Conservation (phyloP, 2,888 invertebrate species). For the Balanococcus diminutus region DNA sequence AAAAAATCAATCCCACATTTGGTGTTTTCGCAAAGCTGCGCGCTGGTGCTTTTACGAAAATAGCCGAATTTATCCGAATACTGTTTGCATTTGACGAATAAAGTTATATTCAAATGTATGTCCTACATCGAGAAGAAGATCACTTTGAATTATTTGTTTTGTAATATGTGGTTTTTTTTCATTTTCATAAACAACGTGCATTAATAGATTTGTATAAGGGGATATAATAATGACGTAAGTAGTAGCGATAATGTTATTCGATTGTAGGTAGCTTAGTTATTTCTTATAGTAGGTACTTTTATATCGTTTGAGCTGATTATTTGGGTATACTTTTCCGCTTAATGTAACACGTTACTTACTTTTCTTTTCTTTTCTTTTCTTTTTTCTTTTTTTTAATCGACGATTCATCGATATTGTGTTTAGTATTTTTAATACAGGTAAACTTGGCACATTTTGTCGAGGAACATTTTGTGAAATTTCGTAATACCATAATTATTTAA, state of each 20-base stretch:
- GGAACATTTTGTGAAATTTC: no score
- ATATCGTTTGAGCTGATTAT: background rate
- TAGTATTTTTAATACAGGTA: no score
- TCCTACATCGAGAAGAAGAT: background rate
- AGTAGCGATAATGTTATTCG: background rate
- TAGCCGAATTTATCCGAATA: background rate
- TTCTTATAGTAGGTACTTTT: background rate
- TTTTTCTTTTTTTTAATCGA: background rate
- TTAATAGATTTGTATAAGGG: background rate
- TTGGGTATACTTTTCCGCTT: background rate
- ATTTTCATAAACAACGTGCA: background rate
- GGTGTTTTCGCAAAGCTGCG: slow-evolving; percentile 16
- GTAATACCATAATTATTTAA: no score
- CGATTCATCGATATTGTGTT: background rate
- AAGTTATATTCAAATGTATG: slow-evolving; percentile 3
- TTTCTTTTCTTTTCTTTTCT: no score
- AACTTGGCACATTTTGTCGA: no score
- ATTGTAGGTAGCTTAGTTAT: background rate
- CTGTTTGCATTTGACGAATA: background rate
- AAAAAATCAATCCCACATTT: slow-evolving; percentile 17
- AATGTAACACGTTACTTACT: background rate
- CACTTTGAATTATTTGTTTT: slow-evolving; percentile 13
- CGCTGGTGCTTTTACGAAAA: background rate
- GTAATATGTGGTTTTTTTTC: background rate
- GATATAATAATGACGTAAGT: background rate